phyloP scores from a whole-genome alignment of 1,140 invertebrate species.

The Rhopalosiphum maidis region DNA sequence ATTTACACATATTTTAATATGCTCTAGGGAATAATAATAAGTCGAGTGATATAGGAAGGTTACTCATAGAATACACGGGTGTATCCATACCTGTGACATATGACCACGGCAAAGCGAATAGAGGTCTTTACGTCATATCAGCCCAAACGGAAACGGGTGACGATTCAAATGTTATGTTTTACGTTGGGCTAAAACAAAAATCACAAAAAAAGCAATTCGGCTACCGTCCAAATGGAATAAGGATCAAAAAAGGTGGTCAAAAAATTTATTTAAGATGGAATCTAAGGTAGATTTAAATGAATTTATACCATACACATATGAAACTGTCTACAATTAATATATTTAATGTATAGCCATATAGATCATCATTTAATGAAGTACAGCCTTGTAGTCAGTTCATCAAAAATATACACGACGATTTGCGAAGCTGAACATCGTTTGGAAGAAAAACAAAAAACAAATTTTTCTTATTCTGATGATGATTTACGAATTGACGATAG shows the following conservation, averaged over 20 bases:
- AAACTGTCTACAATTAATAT: neutral
- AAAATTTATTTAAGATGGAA: constrained; percentile 42
- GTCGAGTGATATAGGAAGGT: neutral
- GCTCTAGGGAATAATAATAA: neutral
- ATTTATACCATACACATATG: neutral
- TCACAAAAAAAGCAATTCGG: neutral
- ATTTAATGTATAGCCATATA: neutral
- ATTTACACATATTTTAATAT: neutral
- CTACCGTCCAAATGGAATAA: constrained; percentile 3
- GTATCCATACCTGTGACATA: constrained; percentile 1
- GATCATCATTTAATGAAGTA: constrained; percentile 40
- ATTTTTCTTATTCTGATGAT: neutral
- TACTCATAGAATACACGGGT: constrained; percentile 31
- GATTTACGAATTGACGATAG: neutral
- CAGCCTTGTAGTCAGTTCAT: constrained; percentile 35
- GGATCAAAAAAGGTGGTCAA: constrained; percentile 16
- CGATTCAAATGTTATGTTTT: neutral
- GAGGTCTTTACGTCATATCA: constrained; percentile 40
- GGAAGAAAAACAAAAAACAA: constrained; percentile 34
- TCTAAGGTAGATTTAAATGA: constrained; percentile 27
- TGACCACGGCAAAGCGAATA: neutral
- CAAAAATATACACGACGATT: constrained; percentile 32
- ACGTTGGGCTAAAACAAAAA: neutral
- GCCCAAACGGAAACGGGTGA: neutral
- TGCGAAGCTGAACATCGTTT: constrained; percentile 28